Evolutionary conservation across 2,888 invertebrate genomes (phyloP), one percentile per base, ranked within the genome.

Genomic region (Drosophila quasianomalipes): DNA sequence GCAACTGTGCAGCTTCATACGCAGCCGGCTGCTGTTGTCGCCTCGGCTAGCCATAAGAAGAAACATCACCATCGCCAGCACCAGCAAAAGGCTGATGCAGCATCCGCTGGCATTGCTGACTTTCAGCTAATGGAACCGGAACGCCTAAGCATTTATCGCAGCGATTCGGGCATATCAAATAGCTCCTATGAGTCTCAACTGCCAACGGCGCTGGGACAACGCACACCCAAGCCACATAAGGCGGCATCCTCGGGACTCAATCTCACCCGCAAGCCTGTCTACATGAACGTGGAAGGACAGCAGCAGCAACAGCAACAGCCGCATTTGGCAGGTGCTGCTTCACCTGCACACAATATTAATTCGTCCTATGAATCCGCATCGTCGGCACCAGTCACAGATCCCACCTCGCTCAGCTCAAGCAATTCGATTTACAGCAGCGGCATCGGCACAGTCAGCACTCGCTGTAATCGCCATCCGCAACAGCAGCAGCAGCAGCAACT

Each of bases 151-250:
- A 93, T 93, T 52, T 93, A 94, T 81, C 92, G 93, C 75, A 93
- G 93, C 75, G 93, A 93, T 79, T 93, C 93, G 51, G 93, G 93
- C 47, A 93, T 93, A 51, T 93, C 93, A 37, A 94, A 94, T 22
- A 94, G 93, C 71, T 95, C 95, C 33, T 92, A 95, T 59, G 95
- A 95, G 74, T 91, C 89, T 0, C 94, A 94, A 76, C 41, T 85
- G 30, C 88, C 81, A 39, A 57, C 57, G 1, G 59, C 65, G 12
- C 57, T 82, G 39, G 85, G 83, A 22, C 78, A 77, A n/a, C 82
- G 79, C 22, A 78, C 89, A 28, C 73, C 83, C 39, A 92, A 92
- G 49, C 64, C 81, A 0, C 81, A 87, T 12, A 91, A 89, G 64
- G 61, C 70, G 1, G 26, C 61, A 9, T 33, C 65, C 31, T 74